Percentiles rank a stretch among this genome's conserved stretches.
phyloP scores from a whole-genome alignment of 2,888 invertebrate species.

The Mechanitis messenoides region DNA sequence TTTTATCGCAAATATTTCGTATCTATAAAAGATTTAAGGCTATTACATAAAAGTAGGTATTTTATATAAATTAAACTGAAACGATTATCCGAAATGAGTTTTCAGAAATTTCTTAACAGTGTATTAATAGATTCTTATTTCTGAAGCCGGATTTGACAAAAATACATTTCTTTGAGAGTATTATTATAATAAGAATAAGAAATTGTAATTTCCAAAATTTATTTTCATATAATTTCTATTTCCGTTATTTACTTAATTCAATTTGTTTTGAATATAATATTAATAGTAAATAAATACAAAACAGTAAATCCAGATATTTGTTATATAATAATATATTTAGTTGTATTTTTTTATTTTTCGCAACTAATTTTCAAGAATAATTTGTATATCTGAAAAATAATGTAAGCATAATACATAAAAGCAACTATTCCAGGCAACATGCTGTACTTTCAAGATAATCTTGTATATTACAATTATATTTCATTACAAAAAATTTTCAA shows the following conservation, averaged over 20 bases:
- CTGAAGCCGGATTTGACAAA: slow-evolving; percentile 11
- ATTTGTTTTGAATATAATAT: too few species aligned
- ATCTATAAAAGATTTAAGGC: too few species aligned
- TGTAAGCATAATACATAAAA: background rate
- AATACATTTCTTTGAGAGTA: slow-evolving; percentile 12
- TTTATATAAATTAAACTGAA: background rate
- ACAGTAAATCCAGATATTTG: too few species aligned
- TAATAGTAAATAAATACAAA: too few species aligned
- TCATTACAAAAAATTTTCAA: too few species aligned
- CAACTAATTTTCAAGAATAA: background rate
- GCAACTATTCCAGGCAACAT: slow-evolving; percentile 6
- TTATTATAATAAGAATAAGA: slow-evolving; percentile 7
- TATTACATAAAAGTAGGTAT: background rate
- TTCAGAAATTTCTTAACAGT: slow-evolving; percentile 10
- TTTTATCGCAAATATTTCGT: too few species aligned
- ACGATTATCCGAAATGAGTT: background rate
- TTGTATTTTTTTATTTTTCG: background rate
- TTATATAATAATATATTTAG: too few species aligned
- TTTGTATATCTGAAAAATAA: slow-evolving; percentile 1
- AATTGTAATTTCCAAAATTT: slow-evolving; percentile 1
- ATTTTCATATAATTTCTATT: background rate
- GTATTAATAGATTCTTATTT: slow-evolving; percentile 14
- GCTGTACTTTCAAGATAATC: background rate
- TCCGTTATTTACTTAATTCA: too few species aligned
- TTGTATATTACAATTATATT: background rate